Evolutionary conservation across 2,113 vertebrate genomes (phyloP).

Genomic region (Macrotus californicus): DNA sequence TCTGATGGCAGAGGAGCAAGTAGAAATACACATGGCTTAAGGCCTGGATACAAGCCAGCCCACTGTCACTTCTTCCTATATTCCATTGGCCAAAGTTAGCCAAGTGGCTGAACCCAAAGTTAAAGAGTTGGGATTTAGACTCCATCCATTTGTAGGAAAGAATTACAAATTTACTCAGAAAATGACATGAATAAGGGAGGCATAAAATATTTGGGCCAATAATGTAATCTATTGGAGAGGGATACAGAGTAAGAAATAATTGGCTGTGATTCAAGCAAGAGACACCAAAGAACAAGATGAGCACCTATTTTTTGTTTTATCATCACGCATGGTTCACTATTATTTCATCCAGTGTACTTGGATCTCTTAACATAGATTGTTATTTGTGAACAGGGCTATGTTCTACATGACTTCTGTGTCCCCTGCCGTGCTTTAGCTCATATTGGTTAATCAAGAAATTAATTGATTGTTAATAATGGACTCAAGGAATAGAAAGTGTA

Average conservation of each 20-base stretch:
- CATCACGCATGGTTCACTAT: background rate
- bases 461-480: background rate
- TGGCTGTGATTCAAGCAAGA: background rate
- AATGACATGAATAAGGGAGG: background rate
- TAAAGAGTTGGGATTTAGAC: background rate
- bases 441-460: background rate
- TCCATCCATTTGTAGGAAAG: background rate
- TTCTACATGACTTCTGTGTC: background rate
- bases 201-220: background rate
- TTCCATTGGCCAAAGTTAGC: background rate
- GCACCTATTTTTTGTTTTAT: background rate
- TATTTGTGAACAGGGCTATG: background rate
- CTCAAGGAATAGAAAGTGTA: background rate
- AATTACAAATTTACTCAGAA: background rate
- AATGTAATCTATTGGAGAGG: background rate
- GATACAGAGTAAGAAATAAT: background rate
- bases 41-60: background rate
- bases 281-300: background rate
- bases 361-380: background rate
- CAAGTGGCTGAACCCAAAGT: background rate
- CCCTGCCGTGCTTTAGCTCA: background rate
- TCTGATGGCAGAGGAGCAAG: background rate
- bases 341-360: background rate
- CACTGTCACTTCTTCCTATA: background rate
- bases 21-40: background rate